Percentiles rank a stretch among this genome's conserved stretches.
These are phyloP conservation scores for Greenwoodochromis staneri DNA, from an alignment of 2,113 vertebrate species.

Conservation along the genomic window DNA sequence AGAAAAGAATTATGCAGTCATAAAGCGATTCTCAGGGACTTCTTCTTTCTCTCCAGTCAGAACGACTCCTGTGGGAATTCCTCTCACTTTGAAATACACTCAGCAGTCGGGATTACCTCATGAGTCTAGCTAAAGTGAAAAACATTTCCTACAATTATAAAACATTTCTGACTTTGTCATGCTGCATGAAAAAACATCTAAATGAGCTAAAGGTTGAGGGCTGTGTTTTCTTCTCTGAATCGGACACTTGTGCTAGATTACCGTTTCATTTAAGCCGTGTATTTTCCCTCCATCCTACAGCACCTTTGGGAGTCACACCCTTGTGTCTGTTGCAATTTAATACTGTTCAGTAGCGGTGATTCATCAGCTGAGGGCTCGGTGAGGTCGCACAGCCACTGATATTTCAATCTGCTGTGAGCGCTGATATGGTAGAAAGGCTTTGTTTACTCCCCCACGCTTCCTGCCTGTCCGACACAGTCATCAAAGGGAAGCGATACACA, in stretches of 20 bases:
- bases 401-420: neutral
- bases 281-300: neutral
- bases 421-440: neutral
- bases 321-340: neutral
- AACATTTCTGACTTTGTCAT: accelerated
- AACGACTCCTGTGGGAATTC: neutral
- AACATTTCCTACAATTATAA: neutral
- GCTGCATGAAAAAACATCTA: neutral
- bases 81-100: neutral
- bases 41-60: neutral
- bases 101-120: neutral
- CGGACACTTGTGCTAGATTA: neutral
- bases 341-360: neutral
- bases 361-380: neutral
- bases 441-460: constrained; percentile 11
- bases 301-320: neutral
- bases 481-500: neutral
- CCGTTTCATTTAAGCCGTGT: accelerated
- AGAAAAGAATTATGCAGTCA: neutral
- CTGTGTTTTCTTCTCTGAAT: neutral
- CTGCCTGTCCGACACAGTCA: neutral
- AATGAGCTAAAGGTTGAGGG: neutral
- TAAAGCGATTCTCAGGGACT: neutral
- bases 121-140: neutral
- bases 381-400: neutral